Evolutionary conservation across 2,888 invertebrate species (phyloP).

Genomic region (Lacanobia oleracea): DNA sequence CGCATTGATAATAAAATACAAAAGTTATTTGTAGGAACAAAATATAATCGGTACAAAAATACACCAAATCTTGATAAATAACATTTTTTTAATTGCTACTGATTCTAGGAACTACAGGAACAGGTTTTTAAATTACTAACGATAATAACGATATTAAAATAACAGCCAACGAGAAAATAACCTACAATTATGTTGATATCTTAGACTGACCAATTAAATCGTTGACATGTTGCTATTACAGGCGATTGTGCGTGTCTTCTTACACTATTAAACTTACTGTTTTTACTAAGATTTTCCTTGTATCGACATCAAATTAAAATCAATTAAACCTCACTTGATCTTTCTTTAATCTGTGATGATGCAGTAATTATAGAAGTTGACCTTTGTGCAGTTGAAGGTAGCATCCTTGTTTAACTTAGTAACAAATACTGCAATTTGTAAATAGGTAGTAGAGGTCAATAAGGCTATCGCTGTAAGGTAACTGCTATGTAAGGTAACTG

Average conservation of each 20-base stretch:
- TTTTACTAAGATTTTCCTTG: slow-evolving; percentile 40
- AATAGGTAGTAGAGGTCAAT: neutral
- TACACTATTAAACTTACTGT: slow-evolving; percentile 17
- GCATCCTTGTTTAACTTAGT: neutral
- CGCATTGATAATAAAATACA: too few species aligned
- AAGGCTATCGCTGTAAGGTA: neutral
- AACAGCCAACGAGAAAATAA: slow-evolving; percentile 15
- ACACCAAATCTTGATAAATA: too few species aligned
- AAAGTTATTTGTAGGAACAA: too few species aligned
- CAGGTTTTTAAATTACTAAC: slow-evolving; percentile 22
- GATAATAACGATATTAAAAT: slow-evolving; percentile 25
- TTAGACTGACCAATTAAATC: slow-evolving; percentile 38
- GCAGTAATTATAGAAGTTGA: neutral
- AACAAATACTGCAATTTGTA: neutral
- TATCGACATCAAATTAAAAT: slow-evolving; percentile 12
- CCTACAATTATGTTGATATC: slow-evolving; percentile 30
- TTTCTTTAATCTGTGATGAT: slow-evolving; percentile 4
- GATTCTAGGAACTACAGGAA: slow-evolving; percentile 14
- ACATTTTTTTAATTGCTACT: too few species aligned
- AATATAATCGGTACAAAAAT: too few species aligned
- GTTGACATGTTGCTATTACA: slow-evolving; percentile 26
- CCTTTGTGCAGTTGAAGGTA: neutral
- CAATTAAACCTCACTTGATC: slow-evolving; percentile 32
- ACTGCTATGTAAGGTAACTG: neutral
- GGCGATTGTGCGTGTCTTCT: slow-evolving; percentile 12